Conservation (phyloP, 2,888 invertebrate species). For the Lottia scabra region DNA sequence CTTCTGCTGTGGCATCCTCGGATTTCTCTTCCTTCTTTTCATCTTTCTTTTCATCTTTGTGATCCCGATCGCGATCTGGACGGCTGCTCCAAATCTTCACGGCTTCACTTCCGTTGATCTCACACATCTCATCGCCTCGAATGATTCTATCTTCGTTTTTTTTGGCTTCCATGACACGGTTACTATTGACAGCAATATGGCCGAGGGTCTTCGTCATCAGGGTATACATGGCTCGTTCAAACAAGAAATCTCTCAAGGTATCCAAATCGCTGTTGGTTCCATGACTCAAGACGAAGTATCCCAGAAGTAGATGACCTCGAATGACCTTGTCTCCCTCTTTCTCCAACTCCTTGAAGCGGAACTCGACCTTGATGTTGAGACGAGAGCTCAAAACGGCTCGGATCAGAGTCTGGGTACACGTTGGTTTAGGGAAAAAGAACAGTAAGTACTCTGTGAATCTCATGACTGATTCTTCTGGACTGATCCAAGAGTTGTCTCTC, state of each 20-base stretch:
- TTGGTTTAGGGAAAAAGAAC: neutral
- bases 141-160: neutral
- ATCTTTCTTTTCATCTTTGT: neutral
- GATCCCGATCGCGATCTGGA: neutral
- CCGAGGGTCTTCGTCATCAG: neutral
- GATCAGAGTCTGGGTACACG: neutral
- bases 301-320: neutral
- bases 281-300: neutral
- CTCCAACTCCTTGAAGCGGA: neutral
- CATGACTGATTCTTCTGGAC: neutral
- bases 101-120: neutral
- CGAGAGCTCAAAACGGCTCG: neutral
- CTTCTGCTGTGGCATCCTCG: neutral
- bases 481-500: conserved; percentile 1
- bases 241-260: neutral
- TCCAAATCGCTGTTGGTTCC: neutral
- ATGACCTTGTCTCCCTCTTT: neutral
- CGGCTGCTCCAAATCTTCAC: neutral
- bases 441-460: neutral
- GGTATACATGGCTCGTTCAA: neutral
- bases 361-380: neutral
- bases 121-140: neutral
- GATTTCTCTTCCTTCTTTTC: neutral
- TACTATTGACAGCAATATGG: conserved; percentile 1
- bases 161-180: neutral